These are phyloP conservation scores for Dendroctonus ponderosae DNA, from an alignment of 1,140 invertebrate species.

Conservation along the genomic window DNA sequence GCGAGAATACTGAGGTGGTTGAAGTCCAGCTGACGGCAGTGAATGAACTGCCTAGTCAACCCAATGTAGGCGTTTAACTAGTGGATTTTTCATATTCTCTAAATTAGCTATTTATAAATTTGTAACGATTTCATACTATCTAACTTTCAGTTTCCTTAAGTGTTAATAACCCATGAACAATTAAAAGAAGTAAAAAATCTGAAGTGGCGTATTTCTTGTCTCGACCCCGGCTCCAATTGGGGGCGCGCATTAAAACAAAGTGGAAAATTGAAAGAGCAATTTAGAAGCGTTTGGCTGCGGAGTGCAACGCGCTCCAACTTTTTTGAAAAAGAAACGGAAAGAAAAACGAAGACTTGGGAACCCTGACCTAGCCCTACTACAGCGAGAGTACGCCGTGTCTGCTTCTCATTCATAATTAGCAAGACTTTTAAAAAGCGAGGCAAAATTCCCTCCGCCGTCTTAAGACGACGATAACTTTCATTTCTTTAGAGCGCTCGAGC, in stretches of 20 bases:
- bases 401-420: slow-evolving; percentile 35
- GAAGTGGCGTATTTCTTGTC: no score
- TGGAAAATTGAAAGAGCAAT: slow-evolving; percentile 29
- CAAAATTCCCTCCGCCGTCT: slow-evolving; percentile 27
- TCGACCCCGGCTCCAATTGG: no score
- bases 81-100: no score
- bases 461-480: slow-evolving; percentile 31
- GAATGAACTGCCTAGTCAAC: background rate
- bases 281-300: slow-evolving; percentile 24
- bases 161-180: no score
- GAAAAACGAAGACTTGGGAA: slow-evolving; percentile 29
- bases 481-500: slow-evolving; percentile 26
- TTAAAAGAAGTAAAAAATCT: no score
- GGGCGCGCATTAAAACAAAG: slow-evolving; percentile 10
- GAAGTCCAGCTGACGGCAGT: slow-evolving; percentile 32
- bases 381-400: slow-evolving; percentile 24
- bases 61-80: background rate
- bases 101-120: no score
- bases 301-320: slow-evolving; percentile 32
- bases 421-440: slow-evolving; percentile 35
- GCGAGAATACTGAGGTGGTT: slow-evolving; percentile 21
- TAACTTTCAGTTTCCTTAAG: no score
- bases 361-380: slow-evolving; percentile 35
- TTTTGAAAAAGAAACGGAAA: slow-evolving; percentile 32
- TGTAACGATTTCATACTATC: no score